Evolutionary conservation across 2,888 invertebrate genomes (phyloP).

Genomic region (Drosophila meridionalis): DNA sequence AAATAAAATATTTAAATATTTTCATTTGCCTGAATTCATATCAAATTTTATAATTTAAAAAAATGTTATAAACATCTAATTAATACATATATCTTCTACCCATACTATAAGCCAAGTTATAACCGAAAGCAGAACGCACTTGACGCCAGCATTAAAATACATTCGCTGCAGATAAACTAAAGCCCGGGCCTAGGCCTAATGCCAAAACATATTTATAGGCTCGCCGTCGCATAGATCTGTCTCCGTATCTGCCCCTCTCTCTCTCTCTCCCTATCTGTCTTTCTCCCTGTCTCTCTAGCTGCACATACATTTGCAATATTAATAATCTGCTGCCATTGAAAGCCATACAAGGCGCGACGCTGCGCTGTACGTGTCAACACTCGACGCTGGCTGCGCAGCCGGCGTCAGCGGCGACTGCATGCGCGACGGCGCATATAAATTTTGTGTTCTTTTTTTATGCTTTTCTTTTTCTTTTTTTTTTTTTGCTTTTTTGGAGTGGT

Average conservation of each 20-base stretch:
- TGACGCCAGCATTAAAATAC: constrained; percentile 22
- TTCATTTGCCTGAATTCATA: no score
- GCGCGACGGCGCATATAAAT: constrained; percentile 81
- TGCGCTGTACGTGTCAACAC: constrained; percentile 74
- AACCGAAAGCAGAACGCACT: not conserved
- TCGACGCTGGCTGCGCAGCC: constrained; percentile 64
- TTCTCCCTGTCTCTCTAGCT: not conserved
- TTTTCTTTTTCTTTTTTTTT: constrained; percentile 27
- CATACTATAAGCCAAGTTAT: not conserved
- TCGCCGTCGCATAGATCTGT: constrained; percentile 13
- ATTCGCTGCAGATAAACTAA: constrained; percentile 30
- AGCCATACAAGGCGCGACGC: constrained; percentile 79
- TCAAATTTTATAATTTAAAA: no score
- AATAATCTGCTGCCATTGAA: constrained; percentile 80
- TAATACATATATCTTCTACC: not conserved
- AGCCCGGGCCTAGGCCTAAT: constrained; percentile 65
- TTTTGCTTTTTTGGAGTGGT: constrained; percentile 64
- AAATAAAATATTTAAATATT: no score
- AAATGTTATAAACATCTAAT: no score
- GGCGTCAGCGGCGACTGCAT: constrained; percentile 60
- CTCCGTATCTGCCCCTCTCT: not conserved
- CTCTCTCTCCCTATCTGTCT: constrained; percentile 1
- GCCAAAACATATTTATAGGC: constrained; percentile 73
- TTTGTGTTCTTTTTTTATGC: constrained; percentile 68
- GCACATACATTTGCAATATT: constrained; percentile 73